A percentile compares a stretch with the other conserved stretches of the same genome.
Evolutionary conservation across 2,888 invertebrate genomes (phyloP).

Genomic region (Gari tellinella): DNA sequence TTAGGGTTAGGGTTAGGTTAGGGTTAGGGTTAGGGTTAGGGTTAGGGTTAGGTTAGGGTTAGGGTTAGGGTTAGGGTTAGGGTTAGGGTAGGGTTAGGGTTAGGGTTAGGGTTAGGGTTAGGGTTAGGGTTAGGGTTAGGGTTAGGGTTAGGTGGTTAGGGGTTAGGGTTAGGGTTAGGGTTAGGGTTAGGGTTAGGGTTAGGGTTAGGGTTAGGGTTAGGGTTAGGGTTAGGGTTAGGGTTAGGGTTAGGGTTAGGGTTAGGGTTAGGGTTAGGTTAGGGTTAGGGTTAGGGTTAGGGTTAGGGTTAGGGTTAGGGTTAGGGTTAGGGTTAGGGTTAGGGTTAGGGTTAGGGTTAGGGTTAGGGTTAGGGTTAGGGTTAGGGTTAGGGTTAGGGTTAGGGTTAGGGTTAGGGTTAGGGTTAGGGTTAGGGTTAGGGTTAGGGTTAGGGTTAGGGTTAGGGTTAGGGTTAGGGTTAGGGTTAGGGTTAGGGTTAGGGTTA

Average conservation of each 20-base stretch:
- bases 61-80: too few species aligned
- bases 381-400: conserved; percentile 64
- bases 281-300: conserved; percentile 58
- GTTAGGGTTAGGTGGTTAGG: conserved; percentile 46
- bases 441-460: conserved; percentile 55
- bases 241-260: conserved; percentile 53
- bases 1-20: conserved; percentile 54
- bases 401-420: conserved; percentile 65
- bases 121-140: conserved; percentile 60
- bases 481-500: conserved; percentile 55
- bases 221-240: conserved; percentile 46
- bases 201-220: conserved; percentile 47
- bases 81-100: too few species aligned
- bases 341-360: conserved; percentile 50
- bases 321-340: conserved; percentile 44
- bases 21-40: too few species aligned
- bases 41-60: too few species aligned
- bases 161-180: conserved; percentile 61
- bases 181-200: conserved; percentile 55
- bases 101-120: conserved; percentile 66
- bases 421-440: conserved; percentile 60
- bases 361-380: conserved; percentile 66
- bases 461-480: conserved; percentile 53
- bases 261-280: conserved; percentile 60
- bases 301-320: conserved; percentile 53